Evolutionary conservation across 2,888 invertebrate genomes (phyloP).

Genomic region (Macrophya annulata): DNA sequence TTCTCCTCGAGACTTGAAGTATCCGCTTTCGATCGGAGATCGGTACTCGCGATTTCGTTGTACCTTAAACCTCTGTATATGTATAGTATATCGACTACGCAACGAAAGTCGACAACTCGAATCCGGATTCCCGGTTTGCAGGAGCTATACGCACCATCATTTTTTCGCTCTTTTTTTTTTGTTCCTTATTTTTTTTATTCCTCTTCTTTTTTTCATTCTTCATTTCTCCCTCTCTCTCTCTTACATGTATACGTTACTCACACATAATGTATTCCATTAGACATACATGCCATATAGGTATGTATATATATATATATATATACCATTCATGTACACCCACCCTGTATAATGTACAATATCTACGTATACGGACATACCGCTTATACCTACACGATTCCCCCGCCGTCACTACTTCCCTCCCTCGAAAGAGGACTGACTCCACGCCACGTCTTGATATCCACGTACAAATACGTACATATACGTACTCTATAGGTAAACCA

Average conservation of each 20-base stretch:
- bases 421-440: neutral
- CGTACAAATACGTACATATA: too few relatives aligned
- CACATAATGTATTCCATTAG: constrained; percentile 70
- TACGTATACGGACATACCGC: constrained; percentile 18
- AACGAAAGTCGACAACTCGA: constrained; percentile 16
- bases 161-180: constrained; percentile 50
- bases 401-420: neutral
- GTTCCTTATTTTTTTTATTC: constrained; percentile 51
- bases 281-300: neutral
- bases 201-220: constrained; percentile 55
- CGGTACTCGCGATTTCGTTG: constrained; percentile 58
- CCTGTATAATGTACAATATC: neutral
- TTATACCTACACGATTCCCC: neutral
- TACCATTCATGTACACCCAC: constrained; percentile 20
- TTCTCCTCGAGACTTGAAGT: constrained; percentile 23
- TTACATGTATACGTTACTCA: constrained; percentile 62
- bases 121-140: constrained; percentile 16
- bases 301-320: neutral
- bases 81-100: constrained; percentile 7
- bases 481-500: constrained; percentile 48
- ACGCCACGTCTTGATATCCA: constrained; percentile 59
- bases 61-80: neutral
- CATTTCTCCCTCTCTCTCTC: constrained; percentile 58
- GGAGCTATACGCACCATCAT: neutral
- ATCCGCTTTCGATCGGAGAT: constrained; percentile 33